Conservation (phyloP, 1,140 invertebrate genomes). For the Planococcus citri region DNA sequence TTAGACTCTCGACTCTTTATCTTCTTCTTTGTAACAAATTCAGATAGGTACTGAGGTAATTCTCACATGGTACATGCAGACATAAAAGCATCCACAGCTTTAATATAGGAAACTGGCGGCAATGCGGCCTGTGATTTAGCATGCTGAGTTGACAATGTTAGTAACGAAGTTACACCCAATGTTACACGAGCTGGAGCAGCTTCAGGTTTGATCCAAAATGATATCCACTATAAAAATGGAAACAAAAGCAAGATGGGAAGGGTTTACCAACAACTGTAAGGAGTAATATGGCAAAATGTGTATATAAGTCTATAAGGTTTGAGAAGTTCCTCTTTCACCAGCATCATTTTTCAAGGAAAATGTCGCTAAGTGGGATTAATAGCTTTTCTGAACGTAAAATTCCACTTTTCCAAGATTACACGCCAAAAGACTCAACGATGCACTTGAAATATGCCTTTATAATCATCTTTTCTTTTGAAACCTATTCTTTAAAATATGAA, state of each 20-base stretch:
- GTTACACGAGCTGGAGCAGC: slow-evolving; percentile 78
- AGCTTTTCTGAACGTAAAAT: background rate
- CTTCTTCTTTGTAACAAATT: background rate
- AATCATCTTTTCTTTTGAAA: background rate
- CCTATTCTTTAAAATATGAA: slow-evolving; percentile 1
- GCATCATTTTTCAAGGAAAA: background rate
- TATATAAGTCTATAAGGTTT: background rate
- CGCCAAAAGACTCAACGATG: background rate
- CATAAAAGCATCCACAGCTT: slow-evolving; percentile 84
- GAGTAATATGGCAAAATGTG: background rate
- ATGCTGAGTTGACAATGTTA: slow-evolving; percentile 82
- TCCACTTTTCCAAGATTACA: background rate
- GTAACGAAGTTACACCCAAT: slow-evolving; percentile 73
- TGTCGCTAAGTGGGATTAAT: slow-evolving; percentile 6
- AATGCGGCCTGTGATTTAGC: slow-evolving; percentile 78
- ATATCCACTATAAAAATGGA: slow-evolving; percentile 50
- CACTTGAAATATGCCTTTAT: background rate
- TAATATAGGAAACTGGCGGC: slow-evolving; percentile 78
- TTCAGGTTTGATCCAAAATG: slow-evolving; percentile 86
- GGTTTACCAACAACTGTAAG: slow-evolving; percentile 11
- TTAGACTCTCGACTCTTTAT: background rate
- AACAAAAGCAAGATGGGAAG: background rate
- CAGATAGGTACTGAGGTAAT: background rate
- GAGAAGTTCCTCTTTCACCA: background rate
- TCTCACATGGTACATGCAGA: slow-evolving; percentile 72